Percentiles rank a stretch among this genome's conserved stretches.
phyloP scores from a whole-genome alignment of 2,888 invertebrate species.

The Neria commutata region DNA sequence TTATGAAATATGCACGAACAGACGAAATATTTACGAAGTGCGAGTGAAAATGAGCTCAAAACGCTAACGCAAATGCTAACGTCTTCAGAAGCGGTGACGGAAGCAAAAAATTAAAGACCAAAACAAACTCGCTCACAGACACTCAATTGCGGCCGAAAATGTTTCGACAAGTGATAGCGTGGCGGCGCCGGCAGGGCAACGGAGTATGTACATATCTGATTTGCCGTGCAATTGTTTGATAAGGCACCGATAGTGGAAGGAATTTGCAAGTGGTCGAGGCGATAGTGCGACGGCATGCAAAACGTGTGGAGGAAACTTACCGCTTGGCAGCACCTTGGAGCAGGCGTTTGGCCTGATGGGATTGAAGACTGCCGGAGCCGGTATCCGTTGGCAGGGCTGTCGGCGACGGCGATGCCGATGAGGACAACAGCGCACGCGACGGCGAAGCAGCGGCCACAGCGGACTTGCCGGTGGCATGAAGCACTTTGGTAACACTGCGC shows the following conservation, averaged over 20 bases:
- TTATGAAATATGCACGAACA: neutral
- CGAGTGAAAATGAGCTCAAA: neutral
- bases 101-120: no score
- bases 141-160: no score
- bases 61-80: no score
- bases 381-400: slow-evolving; percentile 51
- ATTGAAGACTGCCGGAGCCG: slow-evolving; percentile 42
- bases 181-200: no score
- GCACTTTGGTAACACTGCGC: neutral
- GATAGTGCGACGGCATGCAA: neutral
- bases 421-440: slow-evolving; percentile 28
- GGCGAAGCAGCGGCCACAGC: neutral
- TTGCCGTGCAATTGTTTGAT: no score
- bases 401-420: slow-evolving; percentile 28
- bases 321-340: slow-evolving; percentile 46
- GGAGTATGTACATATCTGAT: no score
- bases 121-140: no score
- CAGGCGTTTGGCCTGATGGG: slow-evolving; percentile 40
- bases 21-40: slow-evolving; percentile 2
- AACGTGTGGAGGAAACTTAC: slow-evolving; percentile 42
- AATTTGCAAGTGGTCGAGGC: slow-evolving; percentile 25
- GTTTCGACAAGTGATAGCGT: no score
- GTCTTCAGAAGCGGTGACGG: no score
- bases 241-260: no score
- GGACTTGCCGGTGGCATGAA: slow-evolving; percentile 5